A percentile compares a stretch with the other conserved stretches of the same genome.
These are phyloP conservation scores for Tetragnatha versicolor DNA, from an alignment of 1,140 invertebrate species.

Conservation along the genomic window DNA sequence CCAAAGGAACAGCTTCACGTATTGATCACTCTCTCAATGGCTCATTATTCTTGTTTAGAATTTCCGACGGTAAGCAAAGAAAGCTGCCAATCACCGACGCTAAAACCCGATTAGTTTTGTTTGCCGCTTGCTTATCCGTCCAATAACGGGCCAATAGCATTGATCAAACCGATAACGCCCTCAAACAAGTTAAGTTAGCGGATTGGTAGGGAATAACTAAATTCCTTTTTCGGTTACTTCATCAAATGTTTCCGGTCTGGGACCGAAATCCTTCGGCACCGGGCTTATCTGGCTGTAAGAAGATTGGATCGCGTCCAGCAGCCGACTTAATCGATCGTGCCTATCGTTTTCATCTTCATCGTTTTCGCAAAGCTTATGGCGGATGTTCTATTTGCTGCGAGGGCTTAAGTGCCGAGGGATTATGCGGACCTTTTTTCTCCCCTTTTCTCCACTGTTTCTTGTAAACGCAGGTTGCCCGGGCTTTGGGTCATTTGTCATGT, in stretches of 20 bases:
- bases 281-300: constrained; percentile 43
- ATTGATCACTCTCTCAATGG: no score
- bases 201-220: constrained; percentile 29
- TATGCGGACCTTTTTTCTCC: constrained; percentile 13
- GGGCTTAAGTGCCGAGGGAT: constrained; percentile 42
- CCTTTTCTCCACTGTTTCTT: constrained; percentile 27
- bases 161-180: constrained; percentile 33
- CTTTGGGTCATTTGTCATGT: constrained; percentile 35
- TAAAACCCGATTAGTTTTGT: not conserved
- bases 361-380: constrained; percentile 42
- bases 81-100: no score
- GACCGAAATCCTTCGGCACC: constrained; percentile 37
- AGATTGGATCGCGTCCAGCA: constrained; percentile 47
- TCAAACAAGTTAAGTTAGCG: constrained; percentile 40
- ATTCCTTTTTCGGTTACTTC: constrained; percentile 34
- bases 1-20: no score
- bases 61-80: no score
- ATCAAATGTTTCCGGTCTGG: constrained; percentile 47
- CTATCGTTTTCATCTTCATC: constrained; percentile 52
- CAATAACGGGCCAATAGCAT: constrained; percentile 19
- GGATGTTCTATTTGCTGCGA: constrained; percentile 46
- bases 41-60: no score
- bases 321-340: constrained; percentile 46
- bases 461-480: constrained; percentile 33
- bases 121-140: not conserved